Conservation (phyloP, 2,888 invertebrate species). For the Archaeoteleia sp. region DNA sequence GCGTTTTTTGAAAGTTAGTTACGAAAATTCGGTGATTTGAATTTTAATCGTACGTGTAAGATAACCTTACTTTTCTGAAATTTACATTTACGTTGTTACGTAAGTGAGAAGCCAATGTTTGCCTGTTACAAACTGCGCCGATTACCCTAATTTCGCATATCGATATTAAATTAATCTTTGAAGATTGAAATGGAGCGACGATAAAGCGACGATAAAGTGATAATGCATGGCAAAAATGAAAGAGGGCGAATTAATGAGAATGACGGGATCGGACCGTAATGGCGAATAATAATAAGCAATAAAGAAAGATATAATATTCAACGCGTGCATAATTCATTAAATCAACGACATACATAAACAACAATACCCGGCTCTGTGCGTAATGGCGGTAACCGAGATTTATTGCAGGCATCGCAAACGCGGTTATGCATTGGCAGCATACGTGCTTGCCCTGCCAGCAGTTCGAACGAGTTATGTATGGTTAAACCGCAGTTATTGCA, state of each 20-base stretch:
- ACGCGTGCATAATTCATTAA: constrained; percentile 60
- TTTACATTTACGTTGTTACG: not conserved
- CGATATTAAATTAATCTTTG: constrained; percentile 5
- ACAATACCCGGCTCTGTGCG: constrained; percentile 39
- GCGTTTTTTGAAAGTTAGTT: not conserved
- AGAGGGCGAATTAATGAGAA: constrained; percentile 2
- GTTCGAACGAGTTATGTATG: constrained; percentile 13
- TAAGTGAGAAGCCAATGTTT: constrained; percentile 22
- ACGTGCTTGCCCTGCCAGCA: not conserved
- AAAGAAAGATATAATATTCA: constrained; percentile 56
- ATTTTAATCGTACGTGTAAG: too few species aligned
- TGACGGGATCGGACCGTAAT: constrained; percentile 1
- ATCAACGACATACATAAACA: constrained; percentile 43
- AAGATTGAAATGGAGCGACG: constrained; percentile 26
- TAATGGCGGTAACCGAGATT: constrained; percentile 34
- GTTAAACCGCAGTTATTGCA: constrained; percentile 14
- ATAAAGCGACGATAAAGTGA: constrained; percentile 24
- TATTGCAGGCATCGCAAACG: constrained; percentile 32
- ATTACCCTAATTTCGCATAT: constrained; percentile 19
- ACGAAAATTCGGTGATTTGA: not conserved
- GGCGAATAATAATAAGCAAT: constrained; percentile 49
- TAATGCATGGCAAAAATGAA: constrained; percentile 6
- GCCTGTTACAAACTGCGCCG: constrained; percentile 14
- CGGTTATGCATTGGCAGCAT: constrained; percentile 15
- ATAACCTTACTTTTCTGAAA: too few species aligned